Evolutionary conservation across 2,113 vertebrate species (phyloP).

Genomic region (Eulacestoma nigropectus): DNA sequence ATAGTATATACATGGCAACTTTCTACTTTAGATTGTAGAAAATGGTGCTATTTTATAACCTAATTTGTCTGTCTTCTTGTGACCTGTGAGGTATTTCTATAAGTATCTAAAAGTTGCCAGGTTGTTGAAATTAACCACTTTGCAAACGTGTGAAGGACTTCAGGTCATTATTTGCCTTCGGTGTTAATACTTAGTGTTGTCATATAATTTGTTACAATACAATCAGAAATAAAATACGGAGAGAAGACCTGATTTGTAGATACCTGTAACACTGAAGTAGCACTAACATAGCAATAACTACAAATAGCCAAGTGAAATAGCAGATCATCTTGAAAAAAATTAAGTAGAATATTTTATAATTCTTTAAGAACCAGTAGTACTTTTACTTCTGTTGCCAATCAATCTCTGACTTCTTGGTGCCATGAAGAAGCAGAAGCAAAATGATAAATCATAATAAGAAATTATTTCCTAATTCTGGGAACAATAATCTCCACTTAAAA

Average conservation of each 20-base stretch:
- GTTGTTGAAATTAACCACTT: neutral
- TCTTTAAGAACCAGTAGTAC: neutral
- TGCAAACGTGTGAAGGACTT: neutral
- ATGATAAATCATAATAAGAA: neutral
- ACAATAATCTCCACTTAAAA: neutral
- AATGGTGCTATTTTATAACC: accelerated
- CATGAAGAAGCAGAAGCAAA: neutral
- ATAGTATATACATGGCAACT: neutral
- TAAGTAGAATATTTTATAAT: neutral
- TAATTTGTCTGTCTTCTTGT: neutral
- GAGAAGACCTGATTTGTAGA: neutral
- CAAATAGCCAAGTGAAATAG: neutral
- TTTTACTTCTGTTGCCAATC: neutral
- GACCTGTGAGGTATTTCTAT: neutral
- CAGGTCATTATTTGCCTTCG: neutral
- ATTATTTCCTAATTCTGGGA: neutral
- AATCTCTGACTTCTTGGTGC: neutral
- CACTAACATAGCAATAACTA: neutral
- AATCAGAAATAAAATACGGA: neutral
- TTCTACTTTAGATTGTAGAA: neutral
- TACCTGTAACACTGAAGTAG: neutral
- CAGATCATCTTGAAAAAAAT: neutral
- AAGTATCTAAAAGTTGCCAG: neutral
- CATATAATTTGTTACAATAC: neutral
- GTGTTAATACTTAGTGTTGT: neutral